Percentiles rank a stretch among this genome's conserved stretches.
phyloP scores from a whole-genome alignment of 2,797 vertebrate genomes.

The Gymnoscopelus braueri region DNA sequence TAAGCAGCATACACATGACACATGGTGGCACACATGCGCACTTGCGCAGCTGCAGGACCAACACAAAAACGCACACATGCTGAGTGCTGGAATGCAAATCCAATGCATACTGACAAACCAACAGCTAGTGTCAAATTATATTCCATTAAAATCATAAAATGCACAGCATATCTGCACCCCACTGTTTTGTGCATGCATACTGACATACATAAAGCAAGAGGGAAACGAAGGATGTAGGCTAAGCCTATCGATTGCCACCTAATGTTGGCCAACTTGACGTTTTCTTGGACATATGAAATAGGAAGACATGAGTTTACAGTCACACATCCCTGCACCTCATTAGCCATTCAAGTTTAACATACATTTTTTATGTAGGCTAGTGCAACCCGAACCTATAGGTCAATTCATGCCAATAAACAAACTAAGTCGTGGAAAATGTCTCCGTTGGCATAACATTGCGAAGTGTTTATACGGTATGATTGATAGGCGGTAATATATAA shows the following conservation, averaged over 20 bases:
- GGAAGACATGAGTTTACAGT: not conserved
- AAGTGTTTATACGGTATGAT: not conserved
- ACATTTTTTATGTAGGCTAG: slow-evolving; percentile 26
- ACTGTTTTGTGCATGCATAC: not conserved
- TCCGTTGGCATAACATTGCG: slow-evolving; percentile 7
- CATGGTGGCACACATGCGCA: slow-evolving; percentile 41
- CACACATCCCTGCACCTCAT: not conserved
- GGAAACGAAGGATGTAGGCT: not conserved
- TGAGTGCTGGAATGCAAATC: slow-evolving; percentile 22
- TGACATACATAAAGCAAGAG: slow-evolving; percentile 29
- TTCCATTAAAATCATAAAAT: slow-evolving; percentile 18
- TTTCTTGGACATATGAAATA: not conserved
- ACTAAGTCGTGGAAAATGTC: not conserved
- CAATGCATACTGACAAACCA: slow-evolving; percentile 64
- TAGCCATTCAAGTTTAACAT: slow-evolving; percentile 11
- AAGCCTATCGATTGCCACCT: not conserved
- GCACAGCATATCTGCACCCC: slow-evolving; percentile 25
- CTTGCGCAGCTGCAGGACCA: slow-evolving; percentile 5
- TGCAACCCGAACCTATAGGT: slow-evolving; percentile 19
- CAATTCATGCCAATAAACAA: slow-evolving; percentile 15
- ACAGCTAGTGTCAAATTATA: slow-evolving; percentile 57
- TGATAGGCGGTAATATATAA: slow-evolving; percentile 32
- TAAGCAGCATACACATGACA: slow-evolving; percentile 60
- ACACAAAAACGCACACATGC: slow-evolving; percentile 14
- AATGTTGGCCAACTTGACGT: too few relatives aligned